Conservation (phyloP, 2,888 invertebrate species). For the Bruchidius siliquastri region DNA sequence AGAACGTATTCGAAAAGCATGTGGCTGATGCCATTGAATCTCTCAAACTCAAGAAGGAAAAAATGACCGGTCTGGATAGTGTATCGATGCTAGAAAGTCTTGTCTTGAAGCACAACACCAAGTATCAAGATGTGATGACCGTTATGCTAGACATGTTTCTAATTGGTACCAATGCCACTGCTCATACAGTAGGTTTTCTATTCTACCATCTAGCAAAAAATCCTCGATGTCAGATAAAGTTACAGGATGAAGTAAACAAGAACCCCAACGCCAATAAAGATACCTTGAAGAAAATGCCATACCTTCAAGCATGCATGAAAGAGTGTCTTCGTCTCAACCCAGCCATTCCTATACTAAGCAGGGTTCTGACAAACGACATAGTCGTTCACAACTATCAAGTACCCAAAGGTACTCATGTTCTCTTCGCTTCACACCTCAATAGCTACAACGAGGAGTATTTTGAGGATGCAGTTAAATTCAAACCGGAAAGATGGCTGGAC, state of each 20-base stretch:
- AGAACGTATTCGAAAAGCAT: slow-evolving; percentile 57
- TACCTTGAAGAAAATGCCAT: slow-evolving; percentile 45
- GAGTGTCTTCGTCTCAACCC: slow-evolving; percentile 61
- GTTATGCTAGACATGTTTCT: slow-evolving; percentile 62
- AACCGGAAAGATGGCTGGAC: slow-evolving; percentile 60
- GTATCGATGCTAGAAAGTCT: slow-evolving; percentile 53
- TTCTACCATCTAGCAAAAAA: slow-evolving; percentile 64
- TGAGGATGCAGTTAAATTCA: slow-evolving; percentile 57
- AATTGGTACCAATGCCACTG: slow-evolving; percentile 61
- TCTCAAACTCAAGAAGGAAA: slow-evolving; percentile 34
- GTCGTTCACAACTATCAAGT: slow-evolving; percentile 57
- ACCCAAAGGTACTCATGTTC: slow-evolving; percentile 53
- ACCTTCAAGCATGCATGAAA: slow-evolving; percentile 60
- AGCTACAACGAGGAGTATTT: slow-evolving; percentile 61
- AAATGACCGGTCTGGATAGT: slow-evolving; percentile 21
- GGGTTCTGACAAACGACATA: slow-evolving; percentile 57
- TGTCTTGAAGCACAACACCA: slow-evolving; percentile 52
- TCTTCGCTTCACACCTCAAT: slow-evolving; percentile 61
- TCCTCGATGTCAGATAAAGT: slow-evolving; percentile 57
- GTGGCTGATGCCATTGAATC: slow-evolving; percentile 47
- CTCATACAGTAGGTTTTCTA: slow-evolving; percentile 58
- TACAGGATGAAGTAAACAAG: slow-evolving; percentile 56
- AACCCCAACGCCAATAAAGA: slow-evolving; percentile 27
- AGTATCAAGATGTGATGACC: slow-evolving; percentile 58
- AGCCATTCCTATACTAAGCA: slow-evolving; percentile 60